These are phyloP conservation scores for Albula glossodonta DNA, from an alignment of 2,113 vertebrate genomes.

Conservation along the genomic window DNA sequence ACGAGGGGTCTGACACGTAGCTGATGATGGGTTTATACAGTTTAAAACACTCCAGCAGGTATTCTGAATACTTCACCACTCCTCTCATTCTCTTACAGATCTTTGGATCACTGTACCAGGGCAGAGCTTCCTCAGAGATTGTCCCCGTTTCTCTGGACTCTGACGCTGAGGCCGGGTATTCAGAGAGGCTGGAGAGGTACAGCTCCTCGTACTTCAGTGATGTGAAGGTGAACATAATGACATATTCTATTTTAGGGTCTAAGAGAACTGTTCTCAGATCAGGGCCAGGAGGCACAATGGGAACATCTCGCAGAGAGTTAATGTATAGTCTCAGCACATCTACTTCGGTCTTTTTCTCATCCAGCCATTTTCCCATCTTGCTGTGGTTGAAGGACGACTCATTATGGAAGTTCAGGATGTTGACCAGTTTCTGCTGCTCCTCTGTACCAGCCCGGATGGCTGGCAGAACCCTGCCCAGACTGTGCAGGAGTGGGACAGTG, in stretches of 20 bases:
- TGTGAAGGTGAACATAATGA: background rate
- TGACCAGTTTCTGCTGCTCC: background rate
- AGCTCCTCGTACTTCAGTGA: background rate
- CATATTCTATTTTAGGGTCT: background rate
- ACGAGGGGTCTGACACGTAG: no score
- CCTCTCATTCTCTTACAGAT: background rate
- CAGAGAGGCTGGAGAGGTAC: background rate
- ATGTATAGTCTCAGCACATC: background rate
- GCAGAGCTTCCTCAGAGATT: background rate
- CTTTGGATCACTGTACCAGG: background rate
- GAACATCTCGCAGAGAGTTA: background rate
- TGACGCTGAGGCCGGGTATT: background rate
- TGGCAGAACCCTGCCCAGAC: background rate
- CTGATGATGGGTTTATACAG: no score
- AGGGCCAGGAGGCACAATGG: background rate
- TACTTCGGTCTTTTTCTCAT: background rate
- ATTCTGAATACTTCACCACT: background rate
- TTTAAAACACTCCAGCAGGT: no score
- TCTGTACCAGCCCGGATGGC: background rate
- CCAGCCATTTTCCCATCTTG: background rate
- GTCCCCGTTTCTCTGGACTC: background rate
- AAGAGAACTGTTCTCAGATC: background rate
- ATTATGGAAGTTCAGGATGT: background rate
- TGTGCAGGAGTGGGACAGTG: background rate
- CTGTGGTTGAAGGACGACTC: background rate